A percentile compares a stretch with the other conserved stretches of the same genome.
phyloP scores from a whole-genome alignment of 2,888 invertebrate genomes.

The Willowsia nigromaculata region DNA sequence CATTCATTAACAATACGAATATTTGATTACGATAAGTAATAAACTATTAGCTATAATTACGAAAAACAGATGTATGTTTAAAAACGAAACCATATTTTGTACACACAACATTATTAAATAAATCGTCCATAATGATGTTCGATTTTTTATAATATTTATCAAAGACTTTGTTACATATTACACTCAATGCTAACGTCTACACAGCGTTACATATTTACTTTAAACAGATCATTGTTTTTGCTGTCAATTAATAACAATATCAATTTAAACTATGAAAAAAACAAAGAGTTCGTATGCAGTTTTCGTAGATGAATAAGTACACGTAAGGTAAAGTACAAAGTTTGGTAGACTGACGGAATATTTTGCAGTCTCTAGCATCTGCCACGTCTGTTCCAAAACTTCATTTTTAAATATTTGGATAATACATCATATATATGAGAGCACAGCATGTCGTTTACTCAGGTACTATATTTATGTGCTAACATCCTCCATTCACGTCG shows the following conservation, averaged over 20 bases:
- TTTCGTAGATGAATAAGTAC: not conserved
- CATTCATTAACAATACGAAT: not conserved
- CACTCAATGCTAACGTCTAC: no score
- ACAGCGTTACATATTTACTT: not conserved
- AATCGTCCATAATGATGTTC: not conserved
- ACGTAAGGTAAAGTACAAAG: not conserved
- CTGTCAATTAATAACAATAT: not conserved
- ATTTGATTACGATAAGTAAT: not conserved
- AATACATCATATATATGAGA: no score
- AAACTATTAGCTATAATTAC: not conserved
- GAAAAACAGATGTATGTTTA: not conserved
- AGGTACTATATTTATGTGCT: no score
- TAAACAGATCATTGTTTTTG: not conserved
- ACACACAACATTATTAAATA: not conserved
- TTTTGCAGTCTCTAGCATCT: no score
- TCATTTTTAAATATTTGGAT: no score
- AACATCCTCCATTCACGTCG: no score
- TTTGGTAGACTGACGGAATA: no score
- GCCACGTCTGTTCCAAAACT: no score
- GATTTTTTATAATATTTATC: no score
- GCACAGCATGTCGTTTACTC: no score
- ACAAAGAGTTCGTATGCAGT: not conserved
- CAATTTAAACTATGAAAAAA: not conserved
- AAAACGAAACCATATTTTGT: not conserved
- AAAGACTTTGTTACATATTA: no score